A percentile compares a stretch with the other conserved stretches of the same genome.
Evolutionary conservation across 2,113 vertebrate species (phyloP).

Genomic region (Hassar affinis): DNA sequence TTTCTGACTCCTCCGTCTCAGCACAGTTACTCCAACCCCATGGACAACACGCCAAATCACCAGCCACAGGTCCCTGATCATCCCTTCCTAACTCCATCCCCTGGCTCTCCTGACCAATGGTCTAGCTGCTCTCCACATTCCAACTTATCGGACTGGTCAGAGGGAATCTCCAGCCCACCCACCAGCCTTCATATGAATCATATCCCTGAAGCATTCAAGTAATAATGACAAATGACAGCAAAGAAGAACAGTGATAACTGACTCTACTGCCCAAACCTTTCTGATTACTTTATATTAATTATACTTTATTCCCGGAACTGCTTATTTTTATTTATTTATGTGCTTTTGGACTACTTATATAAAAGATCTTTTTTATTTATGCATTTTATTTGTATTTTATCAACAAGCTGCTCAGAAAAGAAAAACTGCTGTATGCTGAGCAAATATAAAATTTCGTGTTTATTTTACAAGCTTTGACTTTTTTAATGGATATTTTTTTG

Average conservation of each 20-base stretch:
- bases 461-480: background rate
- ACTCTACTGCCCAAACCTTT: conserved; percentile 55
- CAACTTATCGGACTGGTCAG: conserved; percentile 98
- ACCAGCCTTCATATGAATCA: conserved; percentile 87
- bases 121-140: conserved; percentile 96
- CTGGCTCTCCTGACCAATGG: conserved; percentile 96
- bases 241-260: conserved; percentile 45
- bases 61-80: conserved; percentile 95
- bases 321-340: conserved; percentile 76
- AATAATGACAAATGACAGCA: conserved; percentile 43
- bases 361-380: conserved; percentile 58
- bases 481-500: conserved; percentile 53
- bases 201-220: conserved; percentile 93
- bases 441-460: conserved; percentile 8
- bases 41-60: conserved; percentile 93
- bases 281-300: conserved; percentile 68
- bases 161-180: conserved; percentile 95
- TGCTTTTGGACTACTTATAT: conserved; percentile 63
- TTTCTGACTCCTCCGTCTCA: conserved; percentile 96
- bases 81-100: conserved; percentile 94
- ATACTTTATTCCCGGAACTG: conserved; percentile 53
- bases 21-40: conserved; percentile 88
- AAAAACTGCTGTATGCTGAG: conserved; percentile 29
- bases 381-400: conserved; percentile 48
- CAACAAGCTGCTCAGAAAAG: conserved; percentile 32